Evolutionary conservation across 2,113 vertebrate genomes (phyloP).

Genomic region (Porphyrio hochstetteri): DNA sequence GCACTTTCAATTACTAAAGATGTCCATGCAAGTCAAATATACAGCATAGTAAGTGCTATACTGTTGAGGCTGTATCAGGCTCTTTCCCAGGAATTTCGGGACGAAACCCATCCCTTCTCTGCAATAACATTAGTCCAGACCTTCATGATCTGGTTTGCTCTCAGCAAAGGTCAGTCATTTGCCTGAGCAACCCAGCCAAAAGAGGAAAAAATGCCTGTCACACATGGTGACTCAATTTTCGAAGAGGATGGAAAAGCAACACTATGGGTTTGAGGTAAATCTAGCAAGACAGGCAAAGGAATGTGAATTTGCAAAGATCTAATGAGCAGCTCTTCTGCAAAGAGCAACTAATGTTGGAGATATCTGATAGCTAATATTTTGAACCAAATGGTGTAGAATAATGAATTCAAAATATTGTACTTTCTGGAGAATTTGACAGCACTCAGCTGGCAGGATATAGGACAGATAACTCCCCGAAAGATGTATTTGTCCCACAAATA

Average conservation of each 20-base stretch:
- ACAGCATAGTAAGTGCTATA: neutral
- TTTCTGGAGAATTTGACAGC: neutral
- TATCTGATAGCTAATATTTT: neutral
- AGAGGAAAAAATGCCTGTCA: neutral
- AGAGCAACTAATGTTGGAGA: neutral
- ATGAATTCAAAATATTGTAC: neutral
- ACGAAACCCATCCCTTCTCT: neutral
- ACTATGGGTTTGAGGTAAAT: neutral
- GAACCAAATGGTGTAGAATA: neutral
- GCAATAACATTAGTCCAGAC: neutral
- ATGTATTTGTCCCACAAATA: neutral
- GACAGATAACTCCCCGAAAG: neutral
- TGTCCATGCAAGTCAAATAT: neutral
- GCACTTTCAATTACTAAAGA: neutral
- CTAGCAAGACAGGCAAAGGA: neutral
- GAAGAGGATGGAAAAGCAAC: neutral
- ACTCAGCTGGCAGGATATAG: neutral
- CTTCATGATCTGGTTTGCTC: neutral
- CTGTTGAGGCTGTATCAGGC: neutral
- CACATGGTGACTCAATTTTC: slow-evolving; percentile 2
- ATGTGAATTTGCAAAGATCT: slow-evolving; percentile 5
- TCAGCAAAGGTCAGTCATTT: neutral
- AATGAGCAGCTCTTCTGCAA: neutral
- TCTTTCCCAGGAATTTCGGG: neutral
- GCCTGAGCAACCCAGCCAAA: neutral